phyloP scores from a whole-genome alignment of 2,113 vertebrate genomes.

The Dasypus novemcinctus region DNA sequence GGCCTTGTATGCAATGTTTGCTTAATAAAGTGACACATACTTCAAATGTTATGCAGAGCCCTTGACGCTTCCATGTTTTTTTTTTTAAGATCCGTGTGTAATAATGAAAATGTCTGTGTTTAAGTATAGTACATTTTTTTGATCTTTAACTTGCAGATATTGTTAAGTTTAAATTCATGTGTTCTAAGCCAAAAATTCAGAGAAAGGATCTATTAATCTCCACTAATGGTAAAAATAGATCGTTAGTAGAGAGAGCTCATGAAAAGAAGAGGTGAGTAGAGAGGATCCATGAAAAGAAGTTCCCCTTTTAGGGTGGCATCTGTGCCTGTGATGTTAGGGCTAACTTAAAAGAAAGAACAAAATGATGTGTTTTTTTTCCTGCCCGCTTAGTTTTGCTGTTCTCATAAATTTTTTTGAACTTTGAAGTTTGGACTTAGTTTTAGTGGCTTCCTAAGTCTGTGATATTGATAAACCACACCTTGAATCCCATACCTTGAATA shows the following conservation, averaged over 20 bases:
- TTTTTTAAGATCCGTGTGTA: neutral
- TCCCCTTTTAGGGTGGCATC: neutral
- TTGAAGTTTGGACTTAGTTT: neutral
- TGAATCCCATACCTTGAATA: neutral
- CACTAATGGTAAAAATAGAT: neutral
- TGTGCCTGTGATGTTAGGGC: neutral
- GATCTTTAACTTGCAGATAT: constrained; percentile 11
- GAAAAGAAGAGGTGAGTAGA: neutral
- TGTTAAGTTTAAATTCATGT: neutral
- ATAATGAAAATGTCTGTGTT: constrained; percentile 20
- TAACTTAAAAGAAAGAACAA: neutral
- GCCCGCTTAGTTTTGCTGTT: neutral
- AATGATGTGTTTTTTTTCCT: neutral
- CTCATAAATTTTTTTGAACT: neutral
- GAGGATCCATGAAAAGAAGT: neutral
- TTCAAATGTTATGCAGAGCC: neutral
- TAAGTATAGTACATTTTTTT: neutral
- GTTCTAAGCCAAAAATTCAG: neutral
- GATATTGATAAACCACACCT: neutral
- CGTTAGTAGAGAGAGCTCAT: neutral
- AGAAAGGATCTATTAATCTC: neutral
- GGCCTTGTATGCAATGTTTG: neutral
- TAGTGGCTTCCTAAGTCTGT: neutral
- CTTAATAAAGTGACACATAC: neutral
- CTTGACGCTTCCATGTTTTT: neutral